Evolutionary conservation across 2,797 vertebrate species (phyloP).

Genomic region (Halcyon smyrnensis): DNA sequence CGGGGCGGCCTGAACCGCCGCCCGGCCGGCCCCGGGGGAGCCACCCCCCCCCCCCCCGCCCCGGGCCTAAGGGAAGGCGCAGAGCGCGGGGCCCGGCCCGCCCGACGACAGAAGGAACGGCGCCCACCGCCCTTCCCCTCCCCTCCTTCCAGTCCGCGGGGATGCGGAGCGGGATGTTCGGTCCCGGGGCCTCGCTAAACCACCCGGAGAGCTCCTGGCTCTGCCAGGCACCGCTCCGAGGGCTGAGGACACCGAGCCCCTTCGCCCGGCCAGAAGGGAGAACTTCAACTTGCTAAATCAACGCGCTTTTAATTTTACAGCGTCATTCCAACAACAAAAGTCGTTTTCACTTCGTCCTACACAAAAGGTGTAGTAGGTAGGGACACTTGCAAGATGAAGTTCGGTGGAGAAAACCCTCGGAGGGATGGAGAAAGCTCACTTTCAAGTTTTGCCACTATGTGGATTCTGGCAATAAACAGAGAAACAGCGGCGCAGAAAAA

Average conservation of each 20-base stretch:
- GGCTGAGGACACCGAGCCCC: background rate
- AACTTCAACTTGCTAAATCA: background rate
- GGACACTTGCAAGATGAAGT: background rate
- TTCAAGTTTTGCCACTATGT: background rate
- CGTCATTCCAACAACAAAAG: background rate
- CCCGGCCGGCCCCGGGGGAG: too few relatives aligned
- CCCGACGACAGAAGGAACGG: constrained; percentile 34
- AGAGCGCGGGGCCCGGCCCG: too few relatives aligned
- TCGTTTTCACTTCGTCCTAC: background rate
- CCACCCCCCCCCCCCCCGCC: too few relatives aligned
- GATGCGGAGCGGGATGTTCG: background rate
- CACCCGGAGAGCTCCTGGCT: background rate
- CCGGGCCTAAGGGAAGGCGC: too few relatives aligned
- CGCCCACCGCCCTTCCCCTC: background rate
- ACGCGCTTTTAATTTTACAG: background rate
- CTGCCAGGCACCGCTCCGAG: background rate
- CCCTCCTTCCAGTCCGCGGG: background rate
- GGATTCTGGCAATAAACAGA: background rate
- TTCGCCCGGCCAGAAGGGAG: background rate
- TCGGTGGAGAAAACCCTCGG: background rate
- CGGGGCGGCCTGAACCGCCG: too few relatives aligned
- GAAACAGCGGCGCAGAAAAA: background rate
- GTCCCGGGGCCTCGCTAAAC: background rate
- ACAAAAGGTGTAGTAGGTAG: background rate
- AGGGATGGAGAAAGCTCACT: background rate